A percentile compares a stretch with the other conserved stretches of the same genome.
Conservation (phyloP, 53 echinoderm and acorn worm genomes). For the Paracentrotus lividus region DNA sequence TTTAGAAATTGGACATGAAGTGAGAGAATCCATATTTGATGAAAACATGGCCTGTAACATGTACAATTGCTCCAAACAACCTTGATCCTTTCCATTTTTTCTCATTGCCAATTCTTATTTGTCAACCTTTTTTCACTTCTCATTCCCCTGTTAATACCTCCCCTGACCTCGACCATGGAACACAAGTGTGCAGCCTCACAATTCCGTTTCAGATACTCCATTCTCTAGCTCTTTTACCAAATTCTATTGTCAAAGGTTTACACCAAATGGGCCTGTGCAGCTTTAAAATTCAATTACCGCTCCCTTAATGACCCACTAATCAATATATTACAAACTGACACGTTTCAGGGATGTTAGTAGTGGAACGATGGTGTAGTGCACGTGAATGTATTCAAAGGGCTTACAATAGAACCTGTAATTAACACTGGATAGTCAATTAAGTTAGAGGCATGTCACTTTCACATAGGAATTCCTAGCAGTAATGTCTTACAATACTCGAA, state of each 20-base stretch:
- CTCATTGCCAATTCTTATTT: too few species aligned
- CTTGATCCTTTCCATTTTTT: too few species aligned
- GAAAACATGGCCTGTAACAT: too few species aligned
- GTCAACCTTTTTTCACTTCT: too few species aligned
- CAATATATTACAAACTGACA: background rate
- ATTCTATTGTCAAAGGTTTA: background rate
- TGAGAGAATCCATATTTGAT: too few species aligned
- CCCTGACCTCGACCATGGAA: too few species aligned
- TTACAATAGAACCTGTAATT: background rate
- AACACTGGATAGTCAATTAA: background rate
- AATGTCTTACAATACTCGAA: background rate
- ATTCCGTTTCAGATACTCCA: background rate
- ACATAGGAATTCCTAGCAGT: background rate
- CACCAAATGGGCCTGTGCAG: background rate
- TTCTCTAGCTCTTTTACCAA: background rate
- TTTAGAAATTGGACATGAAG: too few species aligned
- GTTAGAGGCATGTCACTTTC: background rate
- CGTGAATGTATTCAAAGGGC: background rate
- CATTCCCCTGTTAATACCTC: too few species aligned
- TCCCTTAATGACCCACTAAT: background rate
- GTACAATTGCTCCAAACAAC: too few species aligned
- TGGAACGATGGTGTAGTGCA: background rate
- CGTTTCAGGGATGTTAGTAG: background rate
- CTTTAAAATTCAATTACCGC: conserved; percentile 28
- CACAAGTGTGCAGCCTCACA: too few species aligned